Conservation (phyloP, 2,113 vertebrate species). For the Turdus rufiventris region DNA sequence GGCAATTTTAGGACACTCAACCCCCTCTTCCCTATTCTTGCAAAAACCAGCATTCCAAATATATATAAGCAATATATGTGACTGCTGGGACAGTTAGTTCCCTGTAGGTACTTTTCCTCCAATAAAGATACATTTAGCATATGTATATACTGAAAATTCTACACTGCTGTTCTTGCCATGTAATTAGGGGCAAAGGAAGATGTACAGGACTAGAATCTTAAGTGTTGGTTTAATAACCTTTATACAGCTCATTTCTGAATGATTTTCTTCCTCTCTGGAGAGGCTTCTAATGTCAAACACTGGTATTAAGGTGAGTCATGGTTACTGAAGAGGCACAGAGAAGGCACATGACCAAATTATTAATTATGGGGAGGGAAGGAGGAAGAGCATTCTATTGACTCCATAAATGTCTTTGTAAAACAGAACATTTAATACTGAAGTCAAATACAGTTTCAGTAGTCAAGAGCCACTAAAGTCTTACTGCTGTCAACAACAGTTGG, state of each 20-base stretch:
- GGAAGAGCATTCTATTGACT: background rate
- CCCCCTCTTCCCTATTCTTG: background rate
- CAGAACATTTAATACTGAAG: slow-evolving; percentile 6
- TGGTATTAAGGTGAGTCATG: slow-evolving; percentile 67
- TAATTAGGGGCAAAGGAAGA: slow-evolving; percentile 74
- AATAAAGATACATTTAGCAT: background rate
- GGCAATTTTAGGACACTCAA: background rate
- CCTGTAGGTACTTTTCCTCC: background rate
- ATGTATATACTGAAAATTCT: slow-evolving; percentile 19
- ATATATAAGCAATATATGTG: background rate
- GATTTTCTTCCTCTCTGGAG: slow-evolving; percentile 72
- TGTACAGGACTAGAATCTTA: slow-evolving; percentile 71
- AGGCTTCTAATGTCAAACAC: slow-evolving; percentile 74
- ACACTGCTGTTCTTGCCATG: slow-evolving; percentile 56
- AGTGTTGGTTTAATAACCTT: slow-evolving; percentile 76
- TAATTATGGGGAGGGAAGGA: slow-evolving; percentile 39
- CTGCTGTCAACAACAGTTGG: background rate
- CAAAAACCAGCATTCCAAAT: background rate
- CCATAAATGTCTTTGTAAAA: background rate
- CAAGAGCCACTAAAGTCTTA: background rate
- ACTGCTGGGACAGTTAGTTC: background rate
- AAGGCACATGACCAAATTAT: slow-evolving; percentile 66
- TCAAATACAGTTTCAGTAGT: background rate
- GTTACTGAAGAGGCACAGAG: slow-evolving; percentile 57
- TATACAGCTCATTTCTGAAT: slow-evolving; percentile 72